Base-by-base conservation (phyloP, 2,888 invertebrate genomes). In the Pseudococcus viburni region DNA sequence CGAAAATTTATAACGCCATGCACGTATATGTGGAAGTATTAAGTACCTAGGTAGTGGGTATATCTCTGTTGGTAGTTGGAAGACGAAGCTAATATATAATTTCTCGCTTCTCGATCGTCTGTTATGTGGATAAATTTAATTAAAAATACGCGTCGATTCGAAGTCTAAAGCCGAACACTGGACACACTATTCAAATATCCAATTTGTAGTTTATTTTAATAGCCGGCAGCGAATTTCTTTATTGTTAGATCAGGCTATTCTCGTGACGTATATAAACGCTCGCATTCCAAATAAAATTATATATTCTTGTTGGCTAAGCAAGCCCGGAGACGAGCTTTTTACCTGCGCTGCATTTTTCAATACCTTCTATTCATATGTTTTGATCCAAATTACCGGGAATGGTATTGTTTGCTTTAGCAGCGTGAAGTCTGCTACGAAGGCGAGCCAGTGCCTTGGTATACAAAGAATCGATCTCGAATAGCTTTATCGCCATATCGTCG, bases 371-470 rank as follows among this genome's bases (percentile, higher is more conserved):
- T 83, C 80, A 83, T 39, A 26, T 26, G 11, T 42, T 83, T 83
- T 46, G 80, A 83, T 83, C 80, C 80, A 83, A 83, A 83, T 83
- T 83, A 83, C 80, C 19, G 5, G 11, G 80, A 83, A 83, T 83
- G 80, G 80, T 83, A 83, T 83, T 83, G 80, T 83, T 83, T 83
- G 80, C 80, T 83, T 46, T 83, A 83, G 46, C 80, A 83, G 80
- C 80, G 80, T 83, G 80, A 83, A 83, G 80, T 73, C 73, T 42
- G 42, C 42, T 73, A 33, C 39, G 73, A 73, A 73, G 73, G 33
- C 73, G 33, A 73, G 12, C 26, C 55, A 17, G 15, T 19, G 15
- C 64, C n/a, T n/a, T 42, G 42, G 15, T 59, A 64, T 15, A 19
- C 19, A 55, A 7, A 55, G n/a, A 55, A 17, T 64, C 11, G 64